Evolutionary conservation across 2,888 invertebrate species (phyloP).

Genomic region (Nudaria mundana): DNA sequence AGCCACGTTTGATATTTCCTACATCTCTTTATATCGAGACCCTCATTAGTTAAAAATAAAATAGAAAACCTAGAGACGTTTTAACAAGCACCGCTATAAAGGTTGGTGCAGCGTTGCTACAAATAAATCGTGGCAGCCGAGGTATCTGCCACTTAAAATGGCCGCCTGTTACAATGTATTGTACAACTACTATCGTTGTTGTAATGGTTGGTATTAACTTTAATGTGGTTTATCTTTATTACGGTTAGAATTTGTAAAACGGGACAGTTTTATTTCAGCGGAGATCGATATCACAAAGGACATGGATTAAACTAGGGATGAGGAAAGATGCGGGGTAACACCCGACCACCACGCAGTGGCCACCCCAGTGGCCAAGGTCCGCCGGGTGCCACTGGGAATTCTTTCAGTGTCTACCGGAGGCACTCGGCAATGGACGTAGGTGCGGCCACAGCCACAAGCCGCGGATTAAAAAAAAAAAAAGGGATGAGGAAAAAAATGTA

Average conservation of each 20-base stretch:
- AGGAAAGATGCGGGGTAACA: too few species aligned
- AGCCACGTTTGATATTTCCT: too few species aligned
- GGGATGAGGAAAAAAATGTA: too few species aligned
- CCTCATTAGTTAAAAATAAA: slow-evolving; percentile 51
- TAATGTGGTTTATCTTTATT: slow-evolving; percentile 8
- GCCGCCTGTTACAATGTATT: slow-evolving; percentile 44
- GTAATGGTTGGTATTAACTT: slow-evolving; percentile 3
- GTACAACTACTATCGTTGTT: slow-evolving; percentile 15
- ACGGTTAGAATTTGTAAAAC: slow-evolving; percentile 2
- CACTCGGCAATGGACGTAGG: too few species aligned
- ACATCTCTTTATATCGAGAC: slow-evolving; percentile 35
- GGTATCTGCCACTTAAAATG: slow-evolving; percentile 57
- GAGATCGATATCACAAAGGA: too few species aligned
- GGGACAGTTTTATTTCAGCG: background rate
- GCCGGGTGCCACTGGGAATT: too few species aligned
- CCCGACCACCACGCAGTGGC: too few species aligned
- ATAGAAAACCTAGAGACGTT: slow-evolving; percentile 34
- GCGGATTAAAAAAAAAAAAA: too few species aligned
- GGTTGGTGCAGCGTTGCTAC: slow-evolving; percentile 48
- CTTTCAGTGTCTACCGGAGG: too few species aligned
- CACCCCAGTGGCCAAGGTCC: too few species aligned
- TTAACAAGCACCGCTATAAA: slow-evolving; percentile 66
- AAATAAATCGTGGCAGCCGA: slow-evolving; percentile 63
- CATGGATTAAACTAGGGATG: too few species aligned
- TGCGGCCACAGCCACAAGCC: too few species aligned